phyloP scores from a whole-genome alignment of 2,113 vertebrate species.

The Burhinus bistriatus region DNA sequence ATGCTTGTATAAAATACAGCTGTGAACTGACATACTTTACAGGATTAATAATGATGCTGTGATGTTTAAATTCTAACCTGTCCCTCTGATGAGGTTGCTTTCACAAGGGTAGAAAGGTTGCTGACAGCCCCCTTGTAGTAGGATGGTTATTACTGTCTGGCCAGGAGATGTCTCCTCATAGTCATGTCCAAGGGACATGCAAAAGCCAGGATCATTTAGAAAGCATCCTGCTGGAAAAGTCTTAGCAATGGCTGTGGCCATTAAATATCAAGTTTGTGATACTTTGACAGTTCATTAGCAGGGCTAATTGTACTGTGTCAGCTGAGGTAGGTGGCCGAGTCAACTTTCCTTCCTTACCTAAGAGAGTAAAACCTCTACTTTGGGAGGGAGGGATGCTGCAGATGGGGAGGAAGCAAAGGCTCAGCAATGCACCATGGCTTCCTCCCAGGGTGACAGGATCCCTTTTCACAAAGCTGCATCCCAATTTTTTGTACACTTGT shows the following conservation, averaged over 20 bases:
- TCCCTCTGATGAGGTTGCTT: neutral
- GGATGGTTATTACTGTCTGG: neutral
- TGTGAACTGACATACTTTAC: neutral
- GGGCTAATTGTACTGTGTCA: neutral
- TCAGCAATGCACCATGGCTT: neutral
- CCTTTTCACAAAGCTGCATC: neutral
- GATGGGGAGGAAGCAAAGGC: neutral
- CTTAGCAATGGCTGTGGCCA: neutral
- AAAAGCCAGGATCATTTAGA: neutral
- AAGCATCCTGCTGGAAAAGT: neutral
- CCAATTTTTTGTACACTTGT: fast-evolving
- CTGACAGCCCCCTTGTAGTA: fast-evolving
- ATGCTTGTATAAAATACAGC: fast-evolving
- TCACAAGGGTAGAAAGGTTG: neutral
- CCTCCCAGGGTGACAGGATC: neutral
- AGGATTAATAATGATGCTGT: neutral
- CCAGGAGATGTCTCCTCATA: neutral
- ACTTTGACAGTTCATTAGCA: neutral
- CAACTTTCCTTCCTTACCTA: neutral
- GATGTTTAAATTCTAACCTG: neutral
- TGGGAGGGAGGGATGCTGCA: neutral
- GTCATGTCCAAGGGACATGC: fast-evolving
- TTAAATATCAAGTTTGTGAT: neutral
- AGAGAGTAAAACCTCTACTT: neutral
- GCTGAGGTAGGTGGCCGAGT: neutral